Evolutionary conservation across 2,797 vertebrate species (phyloP).

Genomic region (Nyctibius grandis): DNA sequence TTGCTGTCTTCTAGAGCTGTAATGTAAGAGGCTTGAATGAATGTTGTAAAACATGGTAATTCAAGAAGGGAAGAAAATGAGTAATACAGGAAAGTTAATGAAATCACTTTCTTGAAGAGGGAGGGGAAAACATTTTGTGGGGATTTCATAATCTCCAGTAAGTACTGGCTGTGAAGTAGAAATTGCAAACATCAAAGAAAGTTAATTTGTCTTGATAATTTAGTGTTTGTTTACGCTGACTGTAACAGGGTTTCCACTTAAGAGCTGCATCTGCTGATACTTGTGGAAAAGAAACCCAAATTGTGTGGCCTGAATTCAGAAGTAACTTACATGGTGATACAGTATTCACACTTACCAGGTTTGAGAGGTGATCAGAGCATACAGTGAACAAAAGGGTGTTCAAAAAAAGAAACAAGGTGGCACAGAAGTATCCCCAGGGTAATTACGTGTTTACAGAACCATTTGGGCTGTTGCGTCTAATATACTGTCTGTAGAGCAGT

Average conservation of each 20-base stretch:
- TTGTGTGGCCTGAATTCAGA: background rate
- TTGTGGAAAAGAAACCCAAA: background rate
- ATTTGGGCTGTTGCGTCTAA: conserved; percentile 8
- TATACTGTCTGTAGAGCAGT: conserved; percentile 40
- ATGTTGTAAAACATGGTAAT: conserved; percentile 3
- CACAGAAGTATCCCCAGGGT: background rate
- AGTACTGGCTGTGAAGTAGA: background rate
- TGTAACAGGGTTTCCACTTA: background rate
- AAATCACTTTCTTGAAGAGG: background rate
- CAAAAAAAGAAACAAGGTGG: background rate
- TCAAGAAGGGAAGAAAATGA: background rate
- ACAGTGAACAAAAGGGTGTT: background rate
- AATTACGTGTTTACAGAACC: conserved; percentile 20
- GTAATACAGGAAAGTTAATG: background rate
- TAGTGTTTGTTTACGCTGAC: background rate
- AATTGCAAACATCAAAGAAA: background rate
- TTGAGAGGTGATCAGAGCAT: background rate
- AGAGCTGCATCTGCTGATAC: background rate
- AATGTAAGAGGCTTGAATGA: conserved; percentile 2
- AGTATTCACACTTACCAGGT: background rate
- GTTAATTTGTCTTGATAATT: conserved; percentile 6
- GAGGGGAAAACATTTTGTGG: background rate
- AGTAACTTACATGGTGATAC: background rate
- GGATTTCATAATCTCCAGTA: background rate
- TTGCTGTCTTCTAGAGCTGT: conserved; percentile 41